phyloP scores from a whole-genome alignment of 2,113 vertebrate genomes.

The Trogon surrucura region DNA sequence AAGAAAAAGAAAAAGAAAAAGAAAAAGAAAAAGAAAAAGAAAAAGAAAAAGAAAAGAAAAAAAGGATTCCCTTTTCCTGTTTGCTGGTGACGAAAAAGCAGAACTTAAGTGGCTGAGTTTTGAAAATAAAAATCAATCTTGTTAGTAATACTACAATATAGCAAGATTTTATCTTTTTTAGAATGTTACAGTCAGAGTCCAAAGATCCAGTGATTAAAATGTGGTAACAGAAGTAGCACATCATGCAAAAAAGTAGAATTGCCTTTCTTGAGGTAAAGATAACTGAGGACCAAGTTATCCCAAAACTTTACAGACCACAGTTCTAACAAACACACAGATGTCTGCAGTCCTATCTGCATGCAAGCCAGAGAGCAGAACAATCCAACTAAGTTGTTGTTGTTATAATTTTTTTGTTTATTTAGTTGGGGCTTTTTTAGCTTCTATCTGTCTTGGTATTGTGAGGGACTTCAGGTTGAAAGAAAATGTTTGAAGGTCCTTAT shows the following conservation, averaged over 20 bases:
- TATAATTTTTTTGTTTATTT: not conserved
- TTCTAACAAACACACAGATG: not conserved
- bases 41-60: not conserved
- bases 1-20: not conserved
- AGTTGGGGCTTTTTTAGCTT: accelerated
- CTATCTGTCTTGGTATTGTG: not conserved
- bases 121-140: not conserved
- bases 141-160: not conserved
- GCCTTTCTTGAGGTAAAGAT: not conserved
- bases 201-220: not conserved
- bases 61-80: accelerated
- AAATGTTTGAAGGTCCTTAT: not conserved
- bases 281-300: not conserved
- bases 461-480: not conserved
- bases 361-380: not conserved
- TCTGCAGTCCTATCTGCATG: accelerated
- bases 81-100: not conserved
- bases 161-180: not conserved
- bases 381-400: not conserved
- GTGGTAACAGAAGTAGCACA: not conserved
- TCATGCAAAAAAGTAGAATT: not conserved
- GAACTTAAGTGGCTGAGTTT: not conserved
- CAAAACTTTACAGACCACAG: not conserved
- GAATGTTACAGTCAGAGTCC: not conserved
- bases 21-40: too few relatives aligned